These are phyloP conservation scores for Meloe dianella DNA, from an alignment of 2,888 invertebrate species.

Conservation along the genomic window DNA sequence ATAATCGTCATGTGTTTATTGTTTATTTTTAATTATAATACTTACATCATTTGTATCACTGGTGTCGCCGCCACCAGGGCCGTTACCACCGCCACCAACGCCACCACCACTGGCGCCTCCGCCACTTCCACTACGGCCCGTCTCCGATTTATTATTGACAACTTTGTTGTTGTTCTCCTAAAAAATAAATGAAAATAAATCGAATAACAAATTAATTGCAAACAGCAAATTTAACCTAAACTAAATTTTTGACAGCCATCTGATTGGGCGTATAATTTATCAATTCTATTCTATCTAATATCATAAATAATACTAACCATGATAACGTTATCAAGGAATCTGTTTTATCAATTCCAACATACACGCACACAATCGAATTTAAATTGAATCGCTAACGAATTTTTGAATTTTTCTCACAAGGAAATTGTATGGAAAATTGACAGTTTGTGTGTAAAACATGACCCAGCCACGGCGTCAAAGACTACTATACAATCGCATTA, in stretches of 20 bases:
- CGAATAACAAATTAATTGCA: background rate
- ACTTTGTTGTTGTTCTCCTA: background rate
- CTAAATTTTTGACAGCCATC: background rate
- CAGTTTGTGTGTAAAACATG: constrained; percentile 6
- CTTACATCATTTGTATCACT: constrained; percentile 1
- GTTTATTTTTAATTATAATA: background rate
- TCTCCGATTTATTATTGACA: constrained; percentile 66
- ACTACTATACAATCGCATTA: background rate
- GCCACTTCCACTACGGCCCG: constrained; percentile 63
- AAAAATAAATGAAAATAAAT: background rate
- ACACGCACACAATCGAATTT: background rate
- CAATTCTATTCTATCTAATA: background rate
- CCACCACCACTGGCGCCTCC: constrained; percentile 59
- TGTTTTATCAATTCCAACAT: background rate
- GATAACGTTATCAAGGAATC: background rate
- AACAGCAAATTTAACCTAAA: constrained; percentile 7
- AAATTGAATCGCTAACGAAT: background rate
- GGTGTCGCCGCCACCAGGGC: background rate
- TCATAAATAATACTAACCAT: background rate
- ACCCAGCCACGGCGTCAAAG: constrained; percentile 12
- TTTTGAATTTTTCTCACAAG: background rate
- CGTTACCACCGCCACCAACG: background rate
- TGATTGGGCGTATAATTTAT: background rate
- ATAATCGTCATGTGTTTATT: background rate
- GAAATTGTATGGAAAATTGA: background rate